Evolutionary conservation across 2,113 vertebrate species (phyloP), one percentile per base, ranked within the genome.

Genomic region (Vireo altiloquus): DNA sequence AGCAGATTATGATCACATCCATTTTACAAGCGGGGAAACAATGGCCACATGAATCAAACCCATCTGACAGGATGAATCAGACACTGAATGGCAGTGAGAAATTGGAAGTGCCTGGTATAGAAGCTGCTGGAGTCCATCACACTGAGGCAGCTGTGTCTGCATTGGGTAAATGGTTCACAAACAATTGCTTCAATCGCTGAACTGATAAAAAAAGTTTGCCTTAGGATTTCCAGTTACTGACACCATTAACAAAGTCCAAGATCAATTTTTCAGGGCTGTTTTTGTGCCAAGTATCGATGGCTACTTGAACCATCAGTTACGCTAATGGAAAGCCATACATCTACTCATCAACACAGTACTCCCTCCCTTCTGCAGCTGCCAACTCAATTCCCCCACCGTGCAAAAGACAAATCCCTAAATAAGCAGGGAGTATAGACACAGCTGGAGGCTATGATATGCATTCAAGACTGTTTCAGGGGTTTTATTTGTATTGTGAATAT

Each of bases 11-110:
- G 83, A 91, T 33, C 31, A 5, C 72, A 81, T 74, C 61, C 72
- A 90, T 90, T 86, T 89, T 63, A 96, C 68, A 89, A 71, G 72
- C 1, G 0, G 19, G 28, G 52, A 71, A 78, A 94, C 91, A 96
- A 94, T 37, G 83, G 76, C 64, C 65, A 91, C 82, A 92, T 64
- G 56, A 95, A 82, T 84, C 47, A 90, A 92, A 83, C 77, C 52
- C 80, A 81, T 56, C 82, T 96, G 94, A 94, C 65, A 40, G 18
- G 64, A 95, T 90, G 89, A 92, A 74, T 94, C 89, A 93, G 89
- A 77, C 35, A 75, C 78, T 78, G 64, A 86, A 77, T 2, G 31
- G 52, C 3, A 93, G 60, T 23, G 60, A 92, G 60, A 81, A 88
- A 83, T 10, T 60, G 61, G 63, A 83, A 92, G 40, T 21, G 74